Percentiles rank a stretch among this genome's conserved stretches.
These are phyloP conservation scores for Macrophya alboannulata DNA, from an alignment of 2,888 invertebrate genomes.

Conservation along the genomic window DNA sequence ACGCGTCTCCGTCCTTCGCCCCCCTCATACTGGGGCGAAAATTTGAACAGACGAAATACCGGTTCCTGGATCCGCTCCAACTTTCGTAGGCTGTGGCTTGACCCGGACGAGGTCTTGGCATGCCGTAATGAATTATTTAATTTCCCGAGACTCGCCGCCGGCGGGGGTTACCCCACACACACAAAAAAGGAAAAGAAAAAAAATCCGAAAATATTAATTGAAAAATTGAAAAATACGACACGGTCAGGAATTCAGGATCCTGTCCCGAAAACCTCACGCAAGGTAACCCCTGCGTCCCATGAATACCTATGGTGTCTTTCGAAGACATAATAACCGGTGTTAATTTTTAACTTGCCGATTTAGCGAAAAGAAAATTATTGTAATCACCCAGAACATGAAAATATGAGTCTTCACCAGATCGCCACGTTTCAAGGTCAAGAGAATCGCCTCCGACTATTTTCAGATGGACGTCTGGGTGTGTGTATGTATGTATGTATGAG, in stretches of 20 bases:
- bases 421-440: no score
- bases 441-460: no score
- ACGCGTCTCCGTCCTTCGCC: not conserved
- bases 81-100: constrained; percentile 39
- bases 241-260: constrained; percentile 11
- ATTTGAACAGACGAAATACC: constrained; percentile 2
- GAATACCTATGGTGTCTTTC: not conserved
- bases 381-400: no score
- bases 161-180: not conserved
- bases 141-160: constrained; percentile 8
- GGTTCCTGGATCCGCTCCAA: constrained; percentile 42
- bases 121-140: constrained; percentile 52
- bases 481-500: no score
- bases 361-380: no score
- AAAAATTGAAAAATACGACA: not conserved
- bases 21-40: not conserved
- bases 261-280: not conserved
- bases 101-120: constrained; percentile 19
- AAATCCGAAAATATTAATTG: no score
- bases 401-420: no score
- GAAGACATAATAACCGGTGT: no score
- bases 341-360: no score
- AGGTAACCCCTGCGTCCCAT: not conserved
- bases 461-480: no score
- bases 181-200: not conserved